Conservation (phyloP, 2,888 invertebrate genomes). For the Andrena bucephala region DNA sequence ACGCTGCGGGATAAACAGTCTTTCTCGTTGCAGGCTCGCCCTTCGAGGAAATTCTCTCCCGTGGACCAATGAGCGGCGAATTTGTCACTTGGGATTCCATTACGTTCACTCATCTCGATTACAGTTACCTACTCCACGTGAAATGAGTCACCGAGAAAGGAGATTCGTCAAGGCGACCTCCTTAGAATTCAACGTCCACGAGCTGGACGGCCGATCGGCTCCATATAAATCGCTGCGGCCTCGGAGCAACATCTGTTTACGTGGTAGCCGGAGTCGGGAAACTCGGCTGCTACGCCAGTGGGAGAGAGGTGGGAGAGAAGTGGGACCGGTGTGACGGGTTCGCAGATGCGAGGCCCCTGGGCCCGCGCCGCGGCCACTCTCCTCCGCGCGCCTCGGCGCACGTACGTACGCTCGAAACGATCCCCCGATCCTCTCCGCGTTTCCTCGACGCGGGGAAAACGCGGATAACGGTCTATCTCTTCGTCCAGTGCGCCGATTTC, state of each 20-base stretch:
- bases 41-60: too few relatives aligned
- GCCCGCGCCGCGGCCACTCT: constrained; percentile 64
- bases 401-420: constrained; percentile 73
- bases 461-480: constrained; percentile 52
- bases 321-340: constrained; percentile 84
- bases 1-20: too few relatives aligned
- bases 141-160: constrained; percentile 2
- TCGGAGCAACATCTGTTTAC: not conserved
- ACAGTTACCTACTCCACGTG: constrained; percentile 2
- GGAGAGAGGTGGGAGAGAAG: constrained; percentile 77
- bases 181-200: constrained; percentile 26
- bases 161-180: not conserved
- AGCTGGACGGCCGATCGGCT: constrained; percentile 17
- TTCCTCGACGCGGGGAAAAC: constrained; percentile 48
- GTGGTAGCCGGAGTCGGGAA: not conserved
- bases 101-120: not conserved
- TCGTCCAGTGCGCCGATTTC: constrained; percentile 20
- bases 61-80: too few relatives aligned
- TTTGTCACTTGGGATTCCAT: too few relatives aligned
- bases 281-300: constrained; percentile 77
- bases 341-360: constrained; percentile 80
- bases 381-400: constrained; percentile 67
- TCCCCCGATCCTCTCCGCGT: constrained; percentile 66
- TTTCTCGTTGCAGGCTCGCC: too few relatives aligned
- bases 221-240: constrained; percentile 48